These are phyloP conservation scores for Exaiptasia diaphana DNA, from an alignment of 64 coral and sea anemone species.

Conservation along the genomic window DNA sequence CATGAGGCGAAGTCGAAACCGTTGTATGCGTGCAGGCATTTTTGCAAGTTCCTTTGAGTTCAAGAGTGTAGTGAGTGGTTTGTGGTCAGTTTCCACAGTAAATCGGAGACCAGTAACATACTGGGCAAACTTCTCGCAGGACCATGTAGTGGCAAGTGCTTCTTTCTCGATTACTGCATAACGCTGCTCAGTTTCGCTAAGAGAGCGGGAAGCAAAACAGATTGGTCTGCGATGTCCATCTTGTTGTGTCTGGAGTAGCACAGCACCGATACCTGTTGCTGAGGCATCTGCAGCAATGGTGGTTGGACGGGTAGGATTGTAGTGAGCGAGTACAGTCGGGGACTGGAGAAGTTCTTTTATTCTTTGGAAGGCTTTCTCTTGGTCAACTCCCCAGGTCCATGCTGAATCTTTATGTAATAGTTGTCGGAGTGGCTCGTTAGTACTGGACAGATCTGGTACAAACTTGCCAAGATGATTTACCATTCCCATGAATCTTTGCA, in stretches of 20 bases:
- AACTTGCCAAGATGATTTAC: conserved; percentile 24
- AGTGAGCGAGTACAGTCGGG: conserved; percentile 24
- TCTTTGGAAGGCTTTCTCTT: conserved; percentile 24
- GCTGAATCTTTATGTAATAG: conserved; percentile 19
- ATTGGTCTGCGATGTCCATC: conserved; percentile 1
- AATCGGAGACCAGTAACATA: neutral
- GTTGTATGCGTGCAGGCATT: neutral
- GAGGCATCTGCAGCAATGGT: conserved; percentile 33
- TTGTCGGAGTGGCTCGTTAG: conserved; percentile 21
- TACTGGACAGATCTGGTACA: neutral
- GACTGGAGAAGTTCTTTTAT: conserved; percentile 38
- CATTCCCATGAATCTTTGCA: conserved; percentile 46
- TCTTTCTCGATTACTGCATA: conserved; percentile 11
- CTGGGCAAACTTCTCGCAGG: conserved; percentile 4
- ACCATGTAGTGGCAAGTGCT: neutral
- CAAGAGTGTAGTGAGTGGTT: neutral
- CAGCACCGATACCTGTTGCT: conserved; percentile 3
- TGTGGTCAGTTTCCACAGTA: conserved; percentile 9
- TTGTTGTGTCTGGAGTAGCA: conserved; percentile 21
- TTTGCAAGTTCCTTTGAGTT: neutral
- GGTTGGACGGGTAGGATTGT: conserved; percentile 19
- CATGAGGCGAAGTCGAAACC: neutral
- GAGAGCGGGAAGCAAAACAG: conserved; percentile 18
- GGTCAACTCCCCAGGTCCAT: conserved; percentile 3
- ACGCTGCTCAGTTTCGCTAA: conserved; percentile 25